Percentiles rank a stretch among this genome's conserved stretches.
These are phyloP conservation scores for Saccostrea cuccullata DNA, from an alignment of 1,140 invertebrate genomes.

Conservation along the genomic window DNA sequence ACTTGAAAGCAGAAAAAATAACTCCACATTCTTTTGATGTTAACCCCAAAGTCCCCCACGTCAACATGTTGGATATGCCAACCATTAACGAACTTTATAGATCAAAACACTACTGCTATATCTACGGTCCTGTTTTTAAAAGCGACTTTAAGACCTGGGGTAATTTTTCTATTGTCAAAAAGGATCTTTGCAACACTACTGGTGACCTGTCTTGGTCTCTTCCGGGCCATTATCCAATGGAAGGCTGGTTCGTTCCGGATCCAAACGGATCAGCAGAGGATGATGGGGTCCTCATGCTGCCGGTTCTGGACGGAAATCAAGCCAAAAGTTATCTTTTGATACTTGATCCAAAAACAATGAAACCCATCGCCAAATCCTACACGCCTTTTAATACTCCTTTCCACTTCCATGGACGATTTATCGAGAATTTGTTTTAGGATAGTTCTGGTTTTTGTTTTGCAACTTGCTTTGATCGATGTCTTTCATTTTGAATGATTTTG, in stretches of 20 bases:
- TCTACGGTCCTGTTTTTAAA: slow-evolving; percentile 72
- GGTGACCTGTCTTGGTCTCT: slow-evolving; percentile 63
- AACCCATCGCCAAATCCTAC: slow-evolving; percentile 57
- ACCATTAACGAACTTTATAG: slow-evolving; percentile 72
- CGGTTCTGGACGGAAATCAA: slow-evolving; percentile 66
- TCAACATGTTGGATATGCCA: slow-evolving; percentile 70
- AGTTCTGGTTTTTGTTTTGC: too few species aligned
- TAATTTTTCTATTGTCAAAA: slow-evolving; percentile 71
- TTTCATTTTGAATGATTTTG: too few species aligned
- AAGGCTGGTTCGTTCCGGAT: slow-evolving; percentile 70
- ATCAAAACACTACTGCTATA: slow-evolving; percentile 67
- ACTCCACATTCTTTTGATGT: slow-evolving; percentile 43
- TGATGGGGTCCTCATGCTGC: slow-evolving; percentile 70
- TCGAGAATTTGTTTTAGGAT: slow-evolving; percentile 55
- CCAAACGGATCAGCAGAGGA: slow-evolving; percentile 66
- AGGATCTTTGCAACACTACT: slow-evolving; percentile 68
- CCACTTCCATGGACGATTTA: slow-evolving; percentile 72
- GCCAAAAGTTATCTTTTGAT: slow-evolving; percentile 65
- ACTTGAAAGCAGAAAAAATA: slow-evolving; percentile 54
- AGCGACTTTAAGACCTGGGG: slow-evolving; percentile 63
- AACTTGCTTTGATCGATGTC: too few species aligned
- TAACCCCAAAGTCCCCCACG: slow-evolving; percentile 42
- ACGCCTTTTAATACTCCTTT: slow-evolving; percentile 71
- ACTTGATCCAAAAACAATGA: slow-evolving; percentile 68
- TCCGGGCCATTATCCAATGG: slow-evolving; percentile 67